These are phyloP conservation scores for Apogon talboti DNA, from an alignment of 2,797 vertebrate genomes.

Conservation along the genomic window DNA sequence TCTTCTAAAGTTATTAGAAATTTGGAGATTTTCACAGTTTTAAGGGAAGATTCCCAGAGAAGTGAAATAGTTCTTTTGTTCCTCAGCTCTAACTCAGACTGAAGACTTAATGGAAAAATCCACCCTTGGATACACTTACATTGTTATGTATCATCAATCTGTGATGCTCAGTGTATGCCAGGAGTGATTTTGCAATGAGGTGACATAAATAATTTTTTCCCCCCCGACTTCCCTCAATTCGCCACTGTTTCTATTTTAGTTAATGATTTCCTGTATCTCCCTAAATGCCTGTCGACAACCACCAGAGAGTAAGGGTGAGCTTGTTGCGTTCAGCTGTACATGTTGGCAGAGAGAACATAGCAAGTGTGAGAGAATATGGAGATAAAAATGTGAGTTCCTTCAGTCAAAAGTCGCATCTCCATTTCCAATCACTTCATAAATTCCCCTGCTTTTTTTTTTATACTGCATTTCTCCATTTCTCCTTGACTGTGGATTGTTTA, in stretches of 20 bases:
- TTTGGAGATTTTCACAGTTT: slow-evolving; percentile 34
- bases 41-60: slow-evolving; percentile 18
- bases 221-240: slow-evolving; percentile 33
- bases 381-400: slow-evolving; percentile 7
- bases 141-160: slow-evolving; percentile 51
- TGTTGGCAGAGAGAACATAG: slow-evolving; percentile 10
- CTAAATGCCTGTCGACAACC: slow-evolving; percentile 48
- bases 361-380: background rate
- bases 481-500: slow-evolving; percentile 59
- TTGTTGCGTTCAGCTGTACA: slow-evolving; percentile 5
- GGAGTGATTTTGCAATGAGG: slow-evolving; percentile 41
- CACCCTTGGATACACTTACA: slow-evolving; percentile 47
- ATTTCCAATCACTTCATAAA: slow-evolving; percentile 39
- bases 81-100: slow-evolving; percentile 37
- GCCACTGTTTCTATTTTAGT: slow-evolving; percentile 37
- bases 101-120: slow-evolving; percentile 57
- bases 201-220: slow-evolving; percentile 43
- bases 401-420: slow-evolving; percentile 46
- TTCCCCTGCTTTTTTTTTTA: slow-evolving; percentile 49
- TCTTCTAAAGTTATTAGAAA: slow-evolving; percentile 46
- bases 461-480: slow-evolving; percentile 55
- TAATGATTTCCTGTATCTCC: slow-evolving; percentile 31
- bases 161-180: slow-evolving; percentile 40
- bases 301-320: slow-evolving; percentile 23
- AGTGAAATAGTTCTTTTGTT: slow-evolving; percentile 42